Evolutionary conservation across 2,113 vertebrate genomes (phyloP).

Genomic region (Crotalus viridis): DNA sequence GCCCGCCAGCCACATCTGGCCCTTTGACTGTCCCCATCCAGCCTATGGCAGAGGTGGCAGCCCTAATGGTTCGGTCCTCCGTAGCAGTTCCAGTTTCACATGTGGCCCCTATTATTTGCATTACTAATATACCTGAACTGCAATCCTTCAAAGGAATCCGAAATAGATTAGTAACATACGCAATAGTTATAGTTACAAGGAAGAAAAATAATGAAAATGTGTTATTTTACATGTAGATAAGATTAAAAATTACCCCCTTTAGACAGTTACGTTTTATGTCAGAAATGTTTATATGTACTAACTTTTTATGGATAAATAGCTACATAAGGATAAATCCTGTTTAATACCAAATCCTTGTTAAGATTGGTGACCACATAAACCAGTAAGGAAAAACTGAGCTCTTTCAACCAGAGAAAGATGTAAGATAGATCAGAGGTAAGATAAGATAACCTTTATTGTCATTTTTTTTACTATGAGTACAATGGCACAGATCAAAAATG

Average conservation of each 20-base stretch:
- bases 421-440: too few species aligned
- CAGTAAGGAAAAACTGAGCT: background rate
- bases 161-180: background rate
- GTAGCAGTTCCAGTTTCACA: background rate
- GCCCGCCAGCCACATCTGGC: background rate
- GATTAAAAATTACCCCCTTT: background rate
- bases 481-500: too few species aligned
- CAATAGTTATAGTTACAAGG: background rate
- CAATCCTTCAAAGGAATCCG: background rate
- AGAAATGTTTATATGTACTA: background rate
- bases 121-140: background rate
- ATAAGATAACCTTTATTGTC: too few species aligned
- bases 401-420: background rate
- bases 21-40: background rate
- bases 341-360: background rate
- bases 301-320: background rate
- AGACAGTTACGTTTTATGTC: background rate
- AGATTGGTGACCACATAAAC: background rate
- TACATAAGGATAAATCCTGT: background rate
- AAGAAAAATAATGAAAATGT: background rate
- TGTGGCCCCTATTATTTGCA: background rate
- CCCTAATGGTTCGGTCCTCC: background rate
- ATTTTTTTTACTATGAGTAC: too few species aligned
- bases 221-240: background rate
- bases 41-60: background rate